Base-by-base conservation (phyloP, 37 sponge, comb jelly and placozoan genomes). In the Halisarca cf. caerulea region DNA sequence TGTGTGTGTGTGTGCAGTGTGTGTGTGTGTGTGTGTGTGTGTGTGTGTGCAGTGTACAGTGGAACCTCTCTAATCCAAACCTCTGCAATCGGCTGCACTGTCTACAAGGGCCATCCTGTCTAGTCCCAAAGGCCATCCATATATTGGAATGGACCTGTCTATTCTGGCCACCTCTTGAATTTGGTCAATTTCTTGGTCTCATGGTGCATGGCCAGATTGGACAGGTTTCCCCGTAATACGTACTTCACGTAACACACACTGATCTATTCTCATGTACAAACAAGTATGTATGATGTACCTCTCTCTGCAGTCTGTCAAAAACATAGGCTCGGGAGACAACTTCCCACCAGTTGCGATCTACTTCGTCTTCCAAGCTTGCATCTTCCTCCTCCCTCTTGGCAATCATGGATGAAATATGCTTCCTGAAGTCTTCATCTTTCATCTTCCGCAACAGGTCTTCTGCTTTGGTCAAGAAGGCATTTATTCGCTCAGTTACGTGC, bases 261-360 rank as follows among this genome's bases (percentile, higher is more conserved):
- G 27, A 3, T 25, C 21, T 21, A 27, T 40, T n/a, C 2, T 1
- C 1, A 9, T 5, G 21, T 23, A 21, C 42, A 28, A 43, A 21
- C 33, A 53, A 0, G 28, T 17, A 17, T n/a, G n/a, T n/a, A n/a
- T n/a, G n/a, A n/a, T n/a, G n/a, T 39, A 85, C 91, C 79, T 87
- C 85, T 39, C 15, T 36, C 39, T 80, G 75, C 17, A 64, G 77
- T 18, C 86, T 41, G 51, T 90, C 91, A 88, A 90, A 93, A 40
- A 51, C 44, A 25, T 90, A 87, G 11, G 66, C 28, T 17, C 45
- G 57, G 0, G 40, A 7, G 18, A 87, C 32, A 23, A 93, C 59
- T 68, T 93, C 94, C 14, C 41, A 3, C 90, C 90, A 93, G 80
- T 93, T 84, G 42, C 90, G 68, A 0, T 15, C 41, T 21, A 90